Percentiles rank a stretch among this genome's conserved stretches.
Evolutionary conservation across 37 sponge, comb jelly and placozoan genomes (phyloP).

Genomic region (Chondrilla cf. caribensis): DNA sequence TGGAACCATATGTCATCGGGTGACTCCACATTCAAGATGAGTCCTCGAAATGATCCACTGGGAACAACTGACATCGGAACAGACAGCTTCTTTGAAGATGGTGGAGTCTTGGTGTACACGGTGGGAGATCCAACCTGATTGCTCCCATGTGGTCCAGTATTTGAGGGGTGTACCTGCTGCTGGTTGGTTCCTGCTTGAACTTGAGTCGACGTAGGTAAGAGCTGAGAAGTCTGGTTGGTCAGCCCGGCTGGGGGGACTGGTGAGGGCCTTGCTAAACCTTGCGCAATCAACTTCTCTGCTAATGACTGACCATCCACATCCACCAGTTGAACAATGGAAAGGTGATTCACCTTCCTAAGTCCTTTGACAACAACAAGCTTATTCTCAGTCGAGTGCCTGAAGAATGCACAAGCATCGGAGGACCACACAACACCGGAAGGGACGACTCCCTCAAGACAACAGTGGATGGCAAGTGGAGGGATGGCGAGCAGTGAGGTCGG

Average conservation of each 20-base stretch:
- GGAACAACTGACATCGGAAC: no score
- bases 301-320: neutral
- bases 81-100: no score
- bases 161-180: no score
- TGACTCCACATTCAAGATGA: neutral
- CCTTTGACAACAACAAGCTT: neutral
- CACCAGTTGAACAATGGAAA: neutral
- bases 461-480: slow-evolving; percentile 32
- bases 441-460: slow-evolving; percentile 6
- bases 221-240: no score
- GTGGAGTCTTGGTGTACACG: no score
- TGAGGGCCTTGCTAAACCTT: neutral
- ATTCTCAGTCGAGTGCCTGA: neutral
- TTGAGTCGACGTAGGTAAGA: neutral
- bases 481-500: neutral
- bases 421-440: slow-evolving; percentile 12
- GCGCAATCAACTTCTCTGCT: neutral
- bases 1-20: slow-evolving; percentile 6
- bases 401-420: neutral
- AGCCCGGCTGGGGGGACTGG: no score
- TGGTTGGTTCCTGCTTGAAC: neutral
- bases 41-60: neutral
- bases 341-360: neutral
- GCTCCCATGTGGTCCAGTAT: no score
- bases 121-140: no score